Base-by-base conservation (phyloP, 2,888 invertebrate genomes). In the Polydrusus tereticollis region DNA sequence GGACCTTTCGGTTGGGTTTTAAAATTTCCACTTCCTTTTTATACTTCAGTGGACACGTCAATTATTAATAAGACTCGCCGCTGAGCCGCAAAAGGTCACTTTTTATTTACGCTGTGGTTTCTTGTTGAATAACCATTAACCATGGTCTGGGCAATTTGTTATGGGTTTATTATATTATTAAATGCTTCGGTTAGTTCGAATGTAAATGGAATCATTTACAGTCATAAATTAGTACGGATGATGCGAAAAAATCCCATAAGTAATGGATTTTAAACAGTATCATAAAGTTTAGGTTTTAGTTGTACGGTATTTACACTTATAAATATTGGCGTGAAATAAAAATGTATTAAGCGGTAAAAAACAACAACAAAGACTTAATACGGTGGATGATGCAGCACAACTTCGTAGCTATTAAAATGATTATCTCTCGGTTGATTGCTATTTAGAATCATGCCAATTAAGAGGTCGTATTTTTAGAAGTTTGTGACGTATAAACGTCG, bases 21-120 rank as follows among this genome's bases (percentile, higher is more conserved):
- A 23, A 58, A 65, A 59, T 55, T 52, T 62, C 68, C 41, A 60
- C 60, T 68, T 60, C 60, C 50, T 69, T 47, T 62, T 62, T 52
- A 23, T 60, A 45, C 23, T n/a, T 59, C 63, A 70, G 55, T 47
- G 64, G 50, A 64, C 64, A 68, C 72, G 72, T 72, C 72, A 68
- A 68, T 72, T 72, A 68, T 68, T 67, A 72, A 72, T 72, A 67
- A 72, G 60, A n/a, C 33, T 38, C 45, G 55, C 66, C 67, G 67
- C 41, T 55, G 67, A 50, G 36, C 62, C 66, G 71, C 57, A 65
- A 71, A 71, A 71, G 71, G 71, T 55, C 65, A 41, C 59, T 65
- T 70, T 71, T 71, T 71, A 65, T 71, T 71, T 71, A 71, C 26
- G 60, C 26, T 71, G 71, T 55, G 71, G 71, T 71, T 71, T 71